Percentiles rank a stretch among this genome's conserved stretches.
phyloP scores from a whole-genome alignment of 2,797 vertebrate species.

The Halcyon smyrnensis region DNA sequence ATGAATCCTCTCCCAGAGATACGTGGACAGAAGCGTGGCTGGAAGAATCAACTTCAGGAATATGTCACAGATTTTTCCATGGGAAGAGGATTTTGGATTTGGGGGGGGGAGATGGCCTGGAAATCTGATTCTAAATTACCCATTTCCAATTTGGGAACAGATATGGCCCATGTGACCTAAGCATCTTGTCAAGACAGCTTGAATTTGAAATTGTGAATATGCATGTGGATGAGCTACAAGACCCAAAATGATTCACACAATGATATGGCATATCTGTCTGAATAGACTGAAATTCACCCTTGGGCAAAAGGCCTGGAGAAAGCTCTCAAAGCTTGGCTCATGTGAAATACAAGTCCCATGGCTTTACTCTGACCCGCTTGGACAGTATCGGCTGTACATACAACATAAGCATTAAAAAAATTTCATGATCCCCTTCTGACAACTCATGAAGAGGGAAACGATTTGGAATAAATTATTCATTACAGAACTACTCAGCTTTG shows the following conservation, averaged over 20 bases:
- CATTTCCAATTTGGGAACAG: conserved; percentile 43
- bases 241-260: conserved; percentile 1
- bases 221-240: conserved; percentile 41
- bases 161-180: conserved; percentile 60
- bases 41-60: not conserved
- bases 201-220: conserved; percentile 62
- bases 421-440: not conserved
- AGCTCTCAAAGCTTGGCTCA: not conserved
- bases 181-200: conserved; percentile 68
- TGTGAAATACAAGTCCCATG: accelerated
- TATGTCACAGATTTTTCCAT: not conserved
- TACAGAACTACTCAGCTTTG: conserved; percentile 30
- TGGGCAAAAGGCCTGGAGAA: not conserved
- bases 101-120: not conserved
- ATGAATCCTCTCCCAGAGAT: not conserved
- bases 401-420: not conserved
- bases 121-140: conserved; percentile 22
- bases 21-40: not conserved
- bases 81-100: conserved; percentile 1
- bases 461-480: conserved; percentile 52
- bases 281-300: conserved; percentile 3
- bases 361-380: not conserved
- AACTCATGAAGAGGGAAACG: conserved; percentile 4
- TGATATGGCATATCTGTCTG: not conserved
- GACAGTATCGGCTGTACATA: not conserved